A percentile compares a stretch with the other conserved stretches of the same genome.
Conservation (phyloP, 2,888 invertebrate genomes). For the Callosobruchus maculatus region DNA sequence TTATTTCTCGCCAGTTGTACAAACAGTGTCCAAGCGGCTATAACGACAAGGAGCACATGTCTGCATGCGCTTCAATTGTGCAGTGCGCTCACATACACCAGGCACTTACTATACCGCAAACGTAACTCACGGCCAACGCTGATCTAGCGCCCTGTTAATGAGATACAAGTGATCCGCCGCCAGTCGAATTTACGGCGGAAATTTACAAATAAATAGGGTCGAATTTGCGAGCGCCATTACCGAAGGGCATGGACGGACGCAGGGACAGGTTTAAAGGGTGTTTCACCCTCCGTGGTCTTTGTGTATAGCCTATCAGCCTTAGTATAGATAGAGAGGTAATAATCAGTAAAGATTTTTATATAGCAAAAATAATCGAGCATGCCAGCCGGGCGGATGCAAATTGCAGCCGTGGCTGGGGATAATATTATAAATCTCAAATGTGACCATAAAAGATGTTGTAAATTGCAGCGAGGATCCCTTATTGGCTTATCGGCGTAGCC, state of each 20-base stretch:
- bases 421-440: too few species aligned
- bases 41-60: background rate
- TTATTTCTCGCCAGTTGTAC: background rate
- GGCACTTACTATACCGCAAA: conserved; percentile 10
- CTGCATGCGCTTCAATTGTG: background rate
- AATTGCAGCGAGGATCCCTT: too few species aligned
- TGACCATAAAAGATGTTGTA: too few species aligned
- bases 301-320: too few species aligned
- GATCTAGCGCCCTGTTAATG: conserved; percentile 28
- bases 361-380: too few species aligned
- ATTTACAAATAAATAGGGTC: conserved; percentile 26
- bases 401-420: too few species aligned
- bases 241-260: background rate
- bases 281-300: background rate
- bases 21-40: background rate
- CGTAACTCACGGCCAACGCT: background rate
- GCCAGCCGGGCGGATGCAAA: too few species aligned
- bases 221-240: background rate
- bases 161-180: conserved; percentile 27
- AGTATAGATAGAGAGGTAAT: too few species aligned
- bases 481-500: too few species aligned
- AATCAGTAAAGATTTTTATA: too few species aligned
- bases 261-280: background rate
- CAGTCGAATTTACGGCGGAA: conserved; percentile 20
- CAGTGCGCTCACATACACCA: background rate